Evolutionary conservation across 2,888 invertebrate genomes (phyloP), one percentile per base, ranked within the genome.

Genomic region (Cistogaster globosa): DNA sequence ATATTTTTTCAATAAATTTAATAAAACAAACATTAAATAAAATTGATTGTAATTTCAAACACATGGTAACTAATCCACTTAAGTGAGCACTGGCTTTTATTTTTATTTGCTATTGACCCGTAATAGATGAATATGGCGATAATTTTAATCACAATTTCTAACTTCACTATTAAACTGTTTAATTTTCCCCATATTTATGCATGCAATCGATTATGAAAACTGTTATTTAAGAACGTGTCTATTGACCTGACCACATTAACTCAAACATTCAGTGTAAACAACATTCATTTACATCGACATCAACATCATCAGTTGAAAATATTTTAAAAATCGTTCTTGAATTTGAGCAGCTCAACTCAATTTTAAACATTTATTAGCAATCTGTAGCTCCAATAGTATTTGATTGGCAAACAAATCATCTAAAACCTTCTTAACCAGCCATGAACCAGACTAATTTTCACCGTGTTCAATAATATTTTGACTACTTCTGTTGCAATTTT

Each of bases 311-410:
- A 14, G 12, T 62, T 58, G 32, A 38, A 38, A 63, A 58, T 20
- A 72, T 38, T 67, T 72, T 26, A 5, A 67, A 67, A 58, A 72
- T 80, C 65, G 53, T 74, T 80, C 38, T 51, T 71, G 26, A 26
- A 45, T 62, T 45, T 14, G 26, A 58, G 51, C 26, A 36, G 38
- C 32, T 72, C 32, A 4, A 65, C 79, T 84, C 16, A 55, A 55
- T 65, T 80, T 71, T 53, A 16, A 78, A 74, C 77, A 78, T 77
- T 78, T 84, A 84, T 84, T 77, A 80, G 79, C 71, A 76, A 65
- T 81, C 63, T 74, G 51, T 53, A 84, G 71, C 51, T 55, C 63
- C 75, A 67, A 67, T 71, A 63, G 45, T 58, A 22, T 81, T 81
- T 84, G 84, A 84, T 84, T 84, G 74, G 51, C 20, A 65, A 68